Conservation (phyloP, 2,113 vertebrate genomes). For the Pseudorhombus dupliciocellatus region DNA sequence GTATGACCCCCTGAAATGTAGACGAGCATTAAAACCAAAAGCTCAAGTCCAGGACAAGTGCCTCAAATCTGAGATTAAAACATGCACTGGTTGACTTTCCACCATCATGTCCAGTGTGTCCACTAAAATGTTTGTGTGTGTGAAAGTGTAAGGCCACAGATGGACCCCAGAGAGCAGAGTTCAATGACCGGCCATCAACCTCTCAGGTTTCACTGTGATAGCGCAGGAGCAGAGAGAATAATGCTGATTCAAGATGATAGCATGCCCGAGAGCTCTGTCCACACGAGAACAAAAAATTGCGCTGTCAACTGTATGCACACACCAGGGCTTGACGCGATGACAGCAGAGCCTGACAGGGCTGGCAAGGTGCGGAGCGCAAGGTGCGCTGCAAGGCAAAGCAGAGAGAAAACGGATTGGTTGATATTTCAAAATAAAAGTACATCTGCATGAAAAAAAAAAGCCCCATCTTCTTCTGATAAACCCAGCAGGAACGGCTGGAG, state of each 20-base stretch:
- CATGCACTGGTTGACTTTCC: background rate
- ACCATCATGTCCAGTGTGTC: too few relatives aligned
- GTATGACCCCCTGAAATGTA: too few relatives aligned
- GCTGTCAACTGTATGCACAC: conserved; percentile 58
- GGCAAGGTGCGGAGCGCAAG: conserved; percentile 28
- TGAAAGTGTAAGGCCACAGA: background rate
- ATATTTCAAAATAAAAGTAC: conserved; percentile 9
- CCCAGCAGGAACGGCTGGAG: background rate
- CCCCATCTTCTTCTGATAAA: background rate
- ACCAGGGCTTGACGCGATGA: conserved; percentile 46
- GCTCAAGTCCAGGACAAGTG: too few relatives aligned
- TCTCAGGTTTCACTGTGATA: conserved; percentile 32
- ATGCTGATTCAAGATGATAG: conserved; percentile 63
- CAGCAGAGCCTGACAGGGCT: conserved; percentile 21
- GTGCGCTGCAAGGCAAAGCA: conserved; percentile 23
- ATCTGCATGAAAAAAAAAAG: background rate
- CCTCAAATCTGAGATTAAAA: too few relatives aligned
- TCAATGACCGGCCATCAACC: conserved; percentile 48
- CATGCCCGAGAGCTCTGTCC: conserved; percentile 52
- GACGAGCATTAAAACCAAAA: too few relatives aligned
- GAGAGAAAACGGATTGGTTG: background rate
- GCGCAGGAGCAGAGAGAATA: conserved; percentile 22
- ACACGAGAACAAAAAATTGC: conserved; percentile 53
- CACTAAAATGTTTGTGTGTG: conserved; percentile 2
- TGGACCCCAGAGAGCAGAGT: conserved; percentile 25